Base-by-base conservation (phyloP, 2,888 invertebrate species). In the Lymantria dispar region DNA sequence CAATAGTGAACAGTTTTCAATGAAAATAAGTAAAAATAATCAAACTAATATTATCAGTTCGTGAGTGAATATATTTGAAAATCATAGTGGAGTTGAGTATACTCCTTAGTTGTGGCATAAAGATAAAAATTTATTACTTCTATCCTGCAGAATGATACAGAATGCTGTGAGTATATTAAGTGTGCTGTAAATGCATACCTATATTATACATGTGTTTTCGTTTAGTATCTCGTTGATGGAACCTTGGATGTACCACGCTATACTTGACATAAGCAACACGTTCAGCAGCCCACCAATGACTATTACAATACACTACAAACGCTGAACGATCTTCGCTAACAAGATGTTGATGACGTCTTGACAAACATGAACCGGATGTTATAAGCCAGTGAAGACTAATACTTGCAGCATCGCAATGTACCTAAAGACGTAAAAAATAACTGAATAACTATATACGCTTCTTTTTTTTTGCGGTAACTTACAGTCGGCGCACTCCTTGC, bases 371-470 rank as follows among this genome's bases (percentile, higher is more conserved):
- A 0, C 78, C 89, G 8, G 89, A 74, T 8, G 83, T 78, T 22
- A 89, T 59, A 15, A 89, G 56, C 89, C 89, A 89, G 61, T 88
- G 84, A 2, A 78, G 69, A 58, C 80, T 88, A 37, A 89, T 75
- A 9, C 78, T 78, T 10, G 86, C 88, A 12, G 86, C 85, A 50
- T 89, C 89, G 56, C 89, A 89, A 51, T 78, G 76, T 41, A 87
- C 76, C 89, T 89, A 42, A 10, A 33, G 1, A 5, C 5, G 22
- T 22, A 22, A 22, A 22, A 22, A 2, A 22, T n/a, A n/a, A n/a
- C n/a, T n/a, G n/a, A n/a, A n/a, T n/a, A n/a, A n/a, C n/a, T 22
- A 22, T 22, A 22, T 22, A 22, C 5, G 22, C n/a, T n/a, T n/a
- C n/a, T n/a, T n/a, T n/a, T n/a, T n/a, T n/a, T n/a, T n/a, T n/a